Percentiles rank a stretch among this genome's conserved stretches.
phyloP scores from a whole-genome alignment of 2,797 vertebrate species.

The Sciurus carolinensis region DNA sequence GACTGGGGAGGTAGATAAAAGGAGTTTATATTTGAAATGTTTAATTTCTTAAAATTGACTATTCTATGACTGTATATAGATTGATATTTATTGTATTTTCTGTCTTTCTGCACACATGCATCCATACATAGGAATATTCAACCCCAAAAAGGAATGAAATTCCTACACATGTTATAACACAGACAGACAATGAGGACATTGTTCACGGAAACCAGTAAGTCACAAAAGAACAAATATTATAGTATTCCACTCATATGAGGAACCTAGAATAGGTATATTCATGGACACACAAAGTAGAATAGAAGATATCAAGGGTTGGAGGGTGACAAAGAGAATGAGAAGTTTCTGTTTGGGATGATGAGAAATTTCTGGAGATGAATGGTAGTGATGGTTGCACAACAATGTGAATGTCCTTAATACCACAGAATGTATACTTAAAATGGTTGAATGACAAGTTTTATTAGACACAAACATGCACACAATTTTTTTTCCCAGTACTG shows the following conservation, averaged over 20 bases:
- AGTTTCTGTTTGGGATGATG: neutral
- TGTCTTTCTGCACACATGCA: slow-evolving; percentile 36
- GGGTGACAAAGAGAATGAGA: neutral
- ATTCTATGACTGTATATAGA: slow-evolving; percentile 23
- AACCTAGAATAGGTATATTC: neutral
- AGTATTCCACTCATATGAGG: neutral
- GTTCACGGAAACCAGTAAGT: neutral
- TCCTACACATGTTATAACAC: neutral
- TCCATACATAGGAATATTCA: neutral
- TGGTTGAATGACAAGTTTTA: slow-evolving; percentile 3
- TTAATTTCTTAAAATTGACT: slow-evolving; percentile 35
- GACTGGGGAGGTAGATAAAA: neutral
- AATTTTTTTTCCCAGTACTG: no score
- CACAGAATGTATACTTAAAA: neutral
- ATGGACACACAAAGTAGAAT: neutral
- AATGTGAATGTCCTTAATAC: neutral
- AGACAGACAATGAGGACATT: neutral
- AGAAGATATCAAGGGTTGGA: neutral
- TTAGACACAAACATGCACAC: no score
- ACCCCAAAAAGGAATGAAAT: slow-evolving; percentile 26
- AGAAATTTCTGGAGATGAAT: slow-evolving; percentile 16
- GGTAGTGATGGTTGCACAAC: neutral
- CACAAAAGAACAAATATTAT: slow-evolving; percentile 19
- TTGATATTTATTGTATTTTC: neutral
- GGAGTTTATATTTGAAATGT: slow-evolving; percentile 18